Evolutionary conservation across 2,888 invertebrate genomes (phyloP), one percentile per base, ranked within the genome.

Genomic region (Eupeodes luniger): DNA sequence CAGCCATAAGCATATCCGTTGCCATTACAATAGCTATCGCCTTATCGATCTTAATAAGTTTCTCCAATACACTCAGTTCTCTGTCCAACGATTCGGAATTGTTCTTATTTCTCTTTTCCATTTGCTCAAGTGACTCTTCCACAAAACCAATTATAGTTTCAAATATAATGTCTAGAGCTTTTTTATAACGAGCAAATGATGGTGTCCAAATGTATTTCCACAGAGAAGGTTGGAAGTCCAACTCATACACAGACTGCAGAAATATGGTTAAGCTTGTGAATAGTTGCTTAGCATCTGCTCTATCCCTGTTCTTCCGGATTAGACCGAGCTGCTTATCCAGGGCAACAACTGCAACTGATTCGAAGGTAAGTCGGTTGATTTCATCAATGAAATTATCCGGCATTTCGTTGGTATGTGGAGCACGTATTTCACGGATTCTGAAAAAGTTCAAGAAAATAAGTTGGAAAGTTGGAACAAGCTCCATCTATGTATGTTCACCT

Each of bases 1-100:
- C 96, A 62, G 96, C 96, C 66, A 95, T 93, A 44, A 96, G 91
- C 95, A 96, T 95, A 91, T 96, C 96, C 90, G 95, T 94, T 0
- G 95, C 95, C 95, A 96, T 96, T 90, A 95, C 94, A 40, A 95
- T 91, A 0, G 96, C 96, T 11, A 96, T 94, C 90, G 94, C 94
- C 81, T 95, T 94, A 90, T 96, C 95, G 27, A 95, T 94, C 9
- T 94, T 94, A n/a, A 96, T 92, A 40, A 96, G 91, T 90, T 95
- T 95, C 91, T 96, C 95, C 81, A 96, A 93, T 27, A 96, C 94
- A 91, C 96, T 96, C 89, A 90, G 19, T 11, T 94, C 94, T 16
- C 94, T 93, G 11, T 93, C 92, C 10, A 94, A 90, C 9, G 80
- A 1, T 5, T 40, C 76, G 0, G 14, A 14, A 27, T n/a, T 67